phyloP scores from a whole-genome alignment of 2,113 vertebrate genomes.

The Vicugna pacos region DNA sequence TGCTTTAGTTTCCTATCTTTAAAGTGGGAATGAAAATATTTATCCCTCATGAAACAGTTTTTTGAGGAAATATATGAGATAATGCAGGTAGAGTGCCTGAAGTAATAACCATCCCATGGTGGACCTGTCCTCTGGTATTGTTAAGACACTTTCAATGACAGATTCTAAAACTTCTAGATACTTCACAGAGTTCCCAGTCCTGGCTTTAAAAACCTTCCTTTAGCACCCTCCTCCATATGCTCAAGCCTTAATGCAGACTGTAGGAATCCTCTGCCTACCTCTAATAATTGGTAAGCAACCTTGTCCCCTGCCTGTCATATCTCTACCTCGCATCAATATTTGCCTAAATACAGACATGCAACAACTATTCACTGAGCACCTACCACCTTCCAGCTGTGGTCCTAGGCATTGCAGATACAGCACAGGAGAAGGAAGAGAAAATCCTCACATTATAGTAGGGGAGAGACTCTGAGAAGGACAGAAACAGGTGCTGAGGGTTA shows the following conservation, averaged over 20 bases:
- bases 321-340: not conserved
- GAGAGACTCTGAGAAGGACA: not conserved
- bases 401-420: not conserved
- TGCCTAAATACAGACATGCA: not conserved
- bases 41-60: not conserved
- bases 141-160: not conserved
- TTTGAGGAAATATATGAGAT: not conserved
- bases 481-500: not conserved
- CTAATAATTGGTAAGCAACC: not conserved
- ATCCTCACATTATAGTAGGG: not conserved
- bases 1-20: not conserved
- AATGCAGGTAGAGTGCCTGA: not conserved
- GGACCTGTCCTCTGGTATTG: not conserved
- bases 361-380: not conserved
- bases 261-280: not conserved
- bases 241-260: not conserved
- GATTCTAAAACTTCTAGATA: not conserved
- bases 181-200: not conserved
- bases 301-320: not conserved
- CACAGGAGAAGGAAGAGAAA: not conserved
- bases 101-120: not conserved
- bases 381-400: not conserved
- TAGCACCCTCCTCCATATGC: not conserved
- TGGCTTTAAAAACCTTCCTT: not conserved
- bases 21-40: not conserved